Percentiles rank a stretch among this genome's conserved stretches.
Conservation (phyloP, 2,113 vertebrate species). For the Hipposideros armiger region DNA sequence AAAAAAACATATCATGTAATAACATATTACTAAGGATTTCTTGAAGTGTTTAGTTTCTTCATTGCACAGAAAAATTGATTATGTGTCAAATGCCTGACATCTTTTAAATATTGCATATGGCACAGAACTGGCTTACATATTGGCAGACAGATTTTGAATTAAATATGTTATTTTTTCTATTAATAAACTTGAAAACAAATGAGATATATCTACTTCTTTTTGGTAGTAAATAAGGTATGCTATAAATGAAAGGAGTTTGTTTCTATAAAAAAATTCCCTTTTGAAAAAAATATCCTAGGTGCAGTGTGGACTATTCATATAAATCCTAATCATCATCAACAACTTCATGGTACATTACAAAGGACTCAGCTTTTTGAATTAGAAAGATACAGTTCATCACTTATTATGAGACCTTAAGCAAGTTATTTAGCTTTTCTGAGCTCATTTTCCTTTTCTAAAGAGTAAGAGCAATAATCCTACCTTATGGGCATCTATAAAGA, state of each 20-base stretch:
- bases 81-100: background rate
- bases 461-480: background rate
- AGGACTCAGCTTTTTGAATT: background rate
- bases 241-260: background rate
- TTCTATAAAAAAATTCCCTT: background rate
- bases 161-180: background rate
- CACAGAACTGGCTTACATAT: background rate
- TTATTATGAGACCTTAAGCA: background rate
- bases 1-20: background rate
- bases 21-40: background rate
- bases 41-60: background rate
- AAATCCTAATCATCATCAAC: background rate
- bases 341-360: background rate
- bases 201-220: background rate
- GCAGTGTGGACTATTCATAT: background rate
- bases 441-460: constrained; percentile 28
- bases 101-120: background rate
- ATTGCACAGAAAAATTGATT: background rate
- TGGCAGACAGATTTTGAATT: constrained; percentile 20
- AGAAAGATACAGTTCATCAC: background rate
- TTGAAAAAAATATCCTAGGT: constrained; percentile 17
- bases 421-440: background rate
- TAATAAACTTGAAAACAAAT: constrained; percentile 6
- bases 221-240: background rate
- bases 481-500: background rate